A percentile compares a stretch with the other conserved stretches of the same genome.
phyloP scores from a whole-genome alignment of 2,888 invertebrate species.

The Orchesellides sinensis region DNA sequence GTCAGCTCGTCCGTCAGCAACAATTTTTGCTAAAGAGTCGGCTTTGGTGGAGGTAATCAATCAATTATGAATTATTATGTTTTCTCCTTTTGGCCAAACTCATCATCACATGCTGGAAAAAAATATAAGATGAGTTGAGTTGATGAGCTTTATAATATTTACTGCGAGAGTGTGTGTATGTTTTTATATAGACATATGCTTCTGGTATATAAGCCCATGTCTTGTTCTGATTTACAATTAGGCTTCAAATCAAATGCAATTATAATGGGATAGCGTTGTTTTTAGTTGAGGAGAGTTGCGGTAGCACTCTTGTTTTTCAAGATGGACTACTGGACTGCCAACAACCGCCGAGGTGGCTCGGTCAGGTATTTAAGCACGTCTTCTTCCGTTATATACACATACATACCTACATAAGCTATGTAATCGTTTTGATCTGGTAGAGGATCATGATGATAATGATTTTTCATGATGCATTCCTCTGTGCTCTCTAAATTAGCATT shows the following conservation, averaged over 20 bases:
- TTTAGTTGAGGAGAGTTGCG: neutral
- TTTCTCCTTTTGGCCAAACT: too few relatives aligned
- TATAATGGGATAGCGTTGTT: neutral
- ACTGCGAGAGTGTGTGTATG: neutral
- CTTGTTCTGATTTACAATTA: constrained; percentile 57
- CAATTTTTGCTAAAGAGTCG: neutral
- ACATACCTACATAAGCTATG: neutral
- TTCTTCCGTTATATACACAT: neutral
- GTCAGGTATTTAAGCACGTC: constrained; percentile 1
- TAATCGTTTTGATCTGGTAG: constrained; percentile 3
- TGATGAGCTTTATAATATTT: neutral
- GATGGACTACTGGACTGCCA: too few relatives aligned
- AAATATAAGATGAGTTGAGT: neutral
- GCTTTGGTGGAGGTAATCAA: constrained; percentile 55
- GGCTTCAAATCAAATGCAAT: neutral
- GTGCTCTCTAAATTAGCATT: constrained; percentile 17
- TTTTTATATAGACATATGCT: neutral
- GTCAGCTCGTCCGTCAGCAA: neutral
- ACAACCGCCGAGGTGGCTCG: neutral
- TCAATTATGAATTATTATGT: constrained; percentile 56
- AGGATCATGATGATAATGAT: constrained; percentile 7
- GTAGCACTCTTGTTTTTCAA: neutral
- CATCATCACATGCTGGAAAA: constrained; percentile 12
- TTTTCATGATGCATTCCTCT: constrained; percentile 3
- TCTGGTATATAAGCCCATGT: neutral